These are phyloP conservation scores for Calypte anna DNA, from an alignment of 2,113 vertebrate species.

Conservation along the genomic window DNA sequence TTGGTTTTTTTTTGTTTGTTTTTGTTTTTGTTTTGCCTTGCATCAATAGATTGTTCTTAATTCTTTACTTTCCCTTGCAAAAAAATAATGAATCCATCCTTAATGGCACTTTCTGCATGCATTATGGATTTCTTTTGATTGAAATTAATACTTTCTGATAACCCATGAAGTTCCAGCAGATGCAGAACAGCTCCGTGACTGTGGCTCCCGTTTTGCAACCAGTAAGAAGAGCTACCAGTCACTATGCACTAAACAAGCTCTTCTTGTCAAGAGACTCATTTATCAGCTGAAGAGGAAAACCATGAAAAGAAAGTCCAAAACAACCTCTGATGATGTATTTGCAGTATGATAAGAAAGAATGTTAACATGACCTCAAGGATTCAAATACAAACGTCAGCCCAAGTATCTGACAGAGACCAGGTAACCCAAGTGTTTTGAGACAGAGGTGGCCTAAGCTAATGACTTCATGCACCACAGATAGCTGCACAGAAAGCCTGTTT, in stretches of 20 bases:
- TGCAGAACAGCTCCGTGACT: not conserved
- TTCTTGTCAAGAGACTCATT: not conserved
- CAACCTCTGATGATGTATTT: not conserved
- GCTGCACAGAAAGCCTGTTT: slow-evolving; percentile 18
- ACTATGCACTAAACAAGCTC: not conserved
- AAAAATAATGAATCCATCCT: not conserved
- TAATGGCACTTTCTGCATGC: not conserved
- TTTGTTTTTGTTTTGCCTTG: not conserved
- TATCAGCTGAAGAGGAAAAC: slow-evolving; percentile 35
- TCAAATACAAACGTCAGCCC: not conserved
- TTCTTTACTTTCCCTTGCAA: not conserved
- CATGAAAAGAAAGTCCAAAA: slow-evolving; percentile 10
- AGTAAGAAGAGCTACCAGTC: not conserved
- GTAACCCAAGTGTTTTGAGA: not conserved
- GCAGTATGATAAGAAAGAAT: slow-evolving; percentile 11
- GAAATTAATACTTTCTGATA: slow-evolving; percentile 18
- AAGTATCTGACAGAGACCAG: not conserved
- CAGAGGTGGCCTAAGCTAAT: not conserved
- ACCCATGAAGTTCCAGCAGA: not conserved
- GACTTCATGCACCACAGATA: not conserved
- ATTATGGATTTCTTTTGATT: not conserved
- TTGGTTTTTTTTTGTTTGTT: too few relatives aligned
- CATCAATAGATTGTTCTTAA: not conserved
- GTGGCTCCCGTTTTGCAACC: slow-evolving; percentile 5
- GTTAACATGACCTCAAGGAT: not conserved